phyloP scores from a whole-genome alignment of 2,888 invertebrate genomes.

The Eugnorisma glareosa region DNA sequence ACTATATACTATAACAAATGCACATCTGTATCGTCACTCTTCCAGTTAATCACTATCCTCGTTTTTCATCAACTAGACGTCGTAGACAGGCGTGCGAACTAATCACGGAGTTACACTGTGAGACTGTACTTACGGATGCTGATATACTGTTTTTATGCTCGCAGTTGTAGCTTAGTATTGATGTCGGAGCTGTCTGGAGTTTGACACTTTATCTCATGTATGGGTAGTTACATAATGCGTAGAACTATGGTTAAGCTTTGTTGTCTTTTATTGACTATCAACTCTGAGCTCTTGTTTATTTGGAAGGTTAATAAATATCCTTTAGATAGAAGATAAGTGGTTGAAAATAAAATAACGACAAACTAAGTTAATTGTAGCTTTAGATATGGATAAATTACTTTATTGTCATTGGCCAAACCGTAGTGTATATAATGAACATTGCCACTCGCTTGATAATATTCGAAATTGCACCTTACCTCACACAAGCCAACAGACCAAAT shows the following conservation, averaged over 20 bases:
- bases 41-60: slow-evolving; percentile 36
- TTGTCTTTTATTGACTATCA: neutral
- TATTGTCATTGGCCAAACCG: neutral
- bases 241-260: neutral
- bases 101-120: slow-evolving; percentile 55
- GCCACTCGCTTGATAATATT: neutral
- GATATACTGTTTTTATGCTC: slow-evolving; percentile 32
- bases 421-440: neutral
- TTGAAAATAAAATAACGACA: too few relatives aligned
- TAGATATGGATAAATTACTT: neutral
- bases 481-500: slow-evolving; percentile 5
- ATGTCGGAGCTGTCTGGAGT: slow-evolving; percentile 6
- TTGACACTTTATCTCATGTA: neutral
- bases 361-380: neutral
- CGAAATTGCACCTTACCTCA: neutral
- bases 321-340: too few relatives aligned
- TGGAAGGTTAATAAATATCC: neutral
- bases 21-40: neutral
- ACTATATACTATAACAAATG: neutral
- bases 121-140: slow-evolving; percentile 28
- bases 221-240: neutral
- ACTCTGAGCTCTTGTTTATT: neutral
- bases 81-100: slow-evolving; percentile 68
- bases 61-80: slow-evolving; percentile 49
- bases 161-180: neutral